Base-by-base conservation (phyloP, 2,888 invertebrate genomes). In the Erpobdella octoculata region DNA sequence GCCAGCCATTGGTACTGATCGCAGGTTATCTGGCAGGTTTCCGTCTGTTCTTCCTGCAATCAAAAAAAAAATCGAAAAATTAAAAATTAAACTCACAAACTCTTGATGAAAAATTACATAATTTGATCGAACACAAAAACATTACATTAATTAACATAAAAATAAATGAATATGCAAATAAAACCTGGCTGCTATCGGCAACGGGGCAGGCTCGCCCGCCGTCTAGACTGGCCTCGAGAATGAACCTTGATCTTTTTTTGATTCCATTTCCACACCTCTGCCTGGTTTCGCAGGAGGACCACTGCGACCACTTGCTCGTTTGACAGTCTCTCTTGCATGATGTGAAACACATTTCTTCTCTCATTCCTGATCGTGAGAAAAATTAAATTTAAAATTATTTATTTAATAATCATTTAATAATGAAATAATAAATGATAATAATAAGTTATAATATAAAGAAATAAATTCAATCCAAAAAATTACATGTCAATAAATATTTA, bases 271-370 rank as follows among this genome's bases (percentile, higher is more conserved):
- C 86, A 79, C 86, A 86, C 6, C 76, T 48, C 31, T 81, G 78
- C 2, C 80, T 84, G 62, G 85, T 87, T 28, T 59, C 41, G 78
- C 89, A 89, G 0, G 85, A 84, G 84, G 86, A 87, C 89, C 89
- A 89, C 53, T 86, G 84, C 1, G 86, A 86, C 89, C 89, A 89
- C 35, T 86, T 83, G 37, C 87, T 87, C 69, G 87, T 83, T 21
- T 86, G 84, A 78, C 89, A 89, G 83, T 89, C 88, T 1, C 86
- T 81, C 0, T 88, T 87, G 81, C 89, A 89, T 0, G 87, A 84
- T 74, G 87, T 85, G 74, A 79, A 78, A 66, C 82, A 82, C 78
- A 78, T 74, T 73, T 79, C 80, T 61, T 77, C 77, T 66, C 76
- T 76, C 35, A 78, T 76, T 12, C 75, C 79, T 78, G 65, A 6